phyloP scores from a whole-genome alignment of 2,113 vertebrate species.

The Procavia capensis region DNA sequence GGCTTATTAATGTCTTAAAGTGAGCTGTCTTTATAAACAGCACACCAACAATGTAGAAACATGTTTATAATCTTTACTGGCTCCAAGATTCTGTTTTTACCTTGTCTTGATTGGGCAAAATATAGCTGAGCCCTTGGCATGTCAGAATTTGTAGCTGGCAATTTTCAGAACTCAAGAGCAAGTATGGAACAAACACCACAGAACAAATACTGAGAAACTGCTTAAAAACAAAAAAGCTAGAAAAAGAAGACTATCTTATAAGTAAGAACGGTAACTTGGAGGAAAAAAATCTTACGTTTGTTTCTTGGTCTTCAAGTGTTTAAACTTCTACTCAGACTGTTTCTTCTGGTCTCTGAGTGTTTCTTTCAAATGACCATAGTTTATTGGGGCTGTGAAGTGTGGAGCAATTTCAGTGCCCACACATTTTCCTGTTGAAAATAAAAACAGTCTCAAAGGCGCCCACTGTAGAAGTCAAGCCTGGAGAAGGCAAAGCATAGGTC shows the following conservation, averaged over 20 bases:
- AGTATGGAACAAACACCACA: not conserved
- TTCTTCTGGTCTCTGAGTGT: conserved; percentile 46
- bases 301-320: conserved; percentile 30
- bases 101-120: conserved; percentile 59
- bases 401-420: conserved; percentile 60
- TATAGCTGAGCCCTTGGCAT: conserved; percentile 49
- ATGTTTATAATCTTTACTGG: conserved; percentile 64
- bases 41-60: conserved; percentile 31
- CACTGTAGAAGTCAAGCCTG: conserved; percentile 20
- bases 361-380: conserved; percentile 35
- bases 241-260: not conserved
- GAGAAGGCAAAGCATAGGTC: not conserved
- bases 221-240: not conserved
- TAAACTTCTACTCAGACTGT: conserved; percentile 49
- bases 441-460: conserved; percentile 53
- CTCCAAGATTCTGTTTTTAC: conserved; percentile 58
- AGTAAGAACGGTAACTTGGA: not conserved
- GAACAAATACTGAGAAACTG: not conserved
- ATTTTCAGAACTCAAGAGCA: conserved; percentile 63
- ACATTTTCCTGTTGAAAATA: conserved; percentile 58
- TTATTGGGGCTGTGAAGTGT: conserved; percentile 60
- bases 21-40: conserved; percentile 67
- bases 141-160: conserved; percentile 69
- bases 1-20: conserved; percentile 79
- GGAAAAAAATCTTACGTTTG: not conserved